These are phyloP conservation scores for Zootoca vivipara DNA, from an alignment of 2,113 vertebrate species.

Conservation along the genomic window DNA sequence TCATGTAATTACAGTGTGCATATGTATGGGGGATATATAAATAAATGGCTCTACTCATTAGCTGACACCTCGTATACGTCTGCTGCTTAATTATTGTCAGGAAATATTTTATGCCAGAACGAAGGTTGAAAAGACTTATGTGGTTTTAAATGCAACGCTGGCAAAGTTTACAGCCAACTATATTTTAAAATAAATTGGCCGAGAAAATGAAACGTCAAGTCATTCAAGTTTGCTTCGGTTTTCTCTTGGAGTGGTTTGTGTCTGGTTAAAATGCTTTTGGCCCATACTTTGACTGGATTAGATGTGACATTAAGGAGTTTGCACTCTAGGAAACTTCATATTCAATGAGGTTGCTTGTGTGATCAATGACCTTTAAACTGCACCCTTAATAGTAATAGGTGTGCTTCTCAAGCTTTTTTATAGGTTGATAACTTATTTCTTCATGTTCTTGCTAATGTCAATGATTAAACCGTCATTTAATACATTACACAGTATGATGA, in stretches of 20 bases:
- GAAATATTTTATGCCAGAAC: background rate
- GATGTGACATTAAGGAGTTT: slow-evolving; percentile 32
- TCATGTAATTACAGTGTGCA: background rate
- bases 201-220: background rate
- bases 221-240: slow-evolving; percentile 31
- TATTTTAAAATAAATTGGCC: slow-evolving; percentile 8
- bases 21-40: slow-evolving; percentile 6
- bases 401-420: background rate
- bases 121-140: slow-evolving; percentile 31
- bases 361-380: background rate
- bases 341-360: slow-evolving; percentile 11
- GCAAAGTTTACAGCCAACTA: background rate
- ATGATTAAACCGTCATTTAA: background rate
- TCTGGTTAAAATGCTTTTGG: slow-evolving; percentile 31
- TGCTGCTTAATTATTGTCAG: slow-evolving; percentile 36
- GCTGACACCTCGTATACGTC: slow-evolving; percentile 29
- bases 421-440: background rate
- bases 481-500: background rate
- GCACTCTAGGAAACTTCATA: slow-evolving; percentile 6
- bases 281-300: slow-evolving; percentile 15
- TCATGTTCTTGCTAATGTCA: slow-evolving; percentile 16
- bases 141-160: slow-evolving; percentile 21
- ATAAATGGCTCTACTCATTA: slow-evolving; percentile 43
- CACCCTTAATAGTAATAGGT: background rate
- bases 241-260: background rate